A percentile compares a stretch with the other conserved stretches of the same genome.
Evolutionary conservation across 2,797 vertebrate species (phyloP).

Genomic region (Siniperca undulata): DNA sequence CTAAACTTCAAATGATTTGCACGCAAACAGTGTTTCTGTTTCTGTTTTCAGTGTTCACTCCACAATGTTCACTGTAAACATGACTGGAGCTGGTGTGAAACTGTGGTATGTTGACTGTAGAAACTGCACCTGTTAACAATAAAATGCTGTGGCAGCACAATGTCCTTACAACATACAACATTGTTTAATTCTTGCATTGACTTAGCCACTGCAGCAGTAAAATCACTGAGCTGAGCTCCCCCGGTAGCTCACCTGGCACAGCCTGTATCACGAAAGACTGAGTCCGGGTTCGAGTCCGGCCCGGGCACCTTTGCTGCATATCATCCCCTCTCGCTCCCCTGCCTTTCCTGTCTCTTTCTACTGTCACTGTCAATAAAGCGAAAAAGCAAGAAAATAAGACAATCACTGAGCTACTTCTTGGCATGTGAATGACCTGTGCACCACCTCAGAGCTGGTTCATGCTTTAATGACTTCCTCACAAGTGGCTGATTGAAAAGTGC

Average conservation of each 20-base stretch:
- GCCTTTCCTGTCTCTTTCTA: no score
- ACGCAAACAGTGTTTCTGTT: background rate
- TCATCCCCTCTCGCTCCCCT: no score
- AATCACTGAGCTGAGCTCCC: background rate
- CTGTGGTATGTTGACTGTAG: background rate
- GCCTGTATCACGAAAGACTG: no score
- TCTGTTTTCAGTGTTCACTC: background rate
- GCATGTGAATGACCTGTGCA: conserved; percentile 19
- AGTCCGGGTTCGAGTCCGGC: no score
- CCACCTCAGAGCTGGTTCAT: background rate
- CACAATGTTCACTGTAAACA: conserved; percentile 11
- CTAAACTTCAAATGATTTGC: background rate
- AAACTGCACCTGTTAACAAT: conserved; percentile 20
- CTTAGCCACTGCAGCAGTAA: background rate
- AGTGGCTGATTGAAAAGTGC: conserved; percentile 22
- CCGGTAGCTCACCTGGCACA: no score
- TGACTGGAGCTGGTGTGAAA: conserved; percentile 1
- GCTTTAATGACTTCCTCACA: conserved; percentile 15
- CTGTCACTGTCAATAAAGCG: no score
- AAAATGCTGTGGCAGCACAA: conserved; percentile 8
- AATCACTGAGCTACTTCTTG: conserved; percentile 4
- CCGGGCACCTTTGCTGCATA: no score
- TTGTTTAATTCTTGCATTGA: background rate
- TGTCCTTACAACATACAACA: background rate
- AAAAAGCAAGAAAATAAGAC: no score